Percentiles rank a stretch among this genome's conserved stretches.
These are phyloP conservation scores for Octodon degus DNA, from an alignment of 2,113 vertebrate genomes.

Conservation along the genomic window DNA sequence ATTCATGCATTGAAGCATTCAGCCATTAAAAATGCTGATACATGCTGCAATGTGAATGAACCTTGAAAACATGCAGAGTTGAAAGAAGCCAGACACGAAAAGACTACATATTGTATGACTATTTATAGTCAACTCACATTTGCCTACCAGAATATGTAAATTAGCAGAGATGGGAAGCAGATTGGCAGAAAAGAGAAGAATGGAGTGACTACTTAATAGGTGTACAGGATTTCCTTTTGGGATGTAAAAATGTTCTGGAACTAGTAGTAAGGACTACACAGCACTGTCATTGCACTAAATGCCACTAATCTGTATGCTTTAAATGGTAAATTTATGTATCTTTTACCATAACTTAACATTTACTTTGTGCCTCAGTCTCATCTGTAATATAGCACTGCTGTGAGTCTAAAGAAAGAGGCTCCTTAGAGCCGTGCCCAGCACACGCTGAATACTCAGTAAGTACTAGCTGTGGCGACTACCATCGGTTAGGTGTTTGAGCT, in stretches of 20 bases:
- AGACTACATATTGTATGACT: neutral
- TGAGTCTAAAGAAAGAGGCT: neutral
- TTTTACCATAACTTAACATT: neutral
- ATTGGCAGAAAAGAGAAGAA: no score
- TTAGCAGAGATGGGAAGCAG: neutral
- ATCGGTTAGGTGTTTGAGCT: fast-evolving
- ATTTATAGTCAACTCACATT: neutral
- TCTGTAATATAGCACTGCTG: conserved; percentile 13
- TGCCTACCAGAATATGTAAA: neutral
- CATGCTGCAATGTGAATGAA: neutral
- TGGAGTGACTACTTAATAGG: neutral
- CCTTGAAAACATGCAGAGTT: neutral
- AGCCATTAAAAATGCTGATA: neutral
- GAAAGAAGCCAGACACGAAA: conserved; percentile 34
- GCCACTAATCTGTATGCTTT: neutral
- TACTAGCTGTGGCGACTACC: fast-evolving
- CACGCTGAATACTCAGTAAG: neutral
- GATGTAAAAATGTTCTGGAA: neutral
- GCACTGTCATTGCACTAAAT: neutral
- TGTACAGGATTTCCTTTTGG: neutral
- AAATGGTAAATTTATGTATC: neutral
- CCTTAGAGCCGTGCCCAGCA: neutral
- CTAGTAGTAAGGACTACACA: neutral
- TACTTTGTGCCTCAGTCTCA: conserved; percentile 19
- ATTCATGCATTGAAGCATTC: neutral